Evolutionary conservation across 2,888 invertebrate species (phyloP), one percentile per base, ranked within the genome.

Genomic region (Phasia obesa): DNA sequence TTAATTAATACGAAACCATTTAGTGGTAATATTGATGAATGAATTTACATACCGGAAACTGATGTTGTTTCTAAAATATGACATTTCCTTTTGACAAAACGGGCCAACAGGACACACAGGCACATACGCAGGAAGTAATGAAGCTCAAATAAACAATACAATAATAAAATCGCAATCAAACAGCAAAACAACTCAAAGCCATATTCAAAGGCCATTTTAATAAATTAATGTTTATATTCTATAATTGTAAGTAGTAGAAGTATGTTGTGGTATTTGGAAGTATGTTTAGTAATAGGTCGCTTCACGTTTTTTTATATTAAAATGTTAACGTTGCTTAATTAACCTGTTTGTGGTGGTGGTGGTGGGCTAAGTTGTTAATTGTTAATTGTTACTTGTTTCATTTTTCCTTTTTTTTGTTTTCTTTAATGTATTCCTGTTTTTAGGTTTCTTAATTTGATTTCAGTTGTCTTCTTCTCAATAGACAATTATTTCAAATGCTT

Each of bases 111-210:
- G 59, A 95, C 93, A 85, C 94, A 94, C 86, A 95, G 91, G 86
- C 94, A 92, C 89, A 95, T 94, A 87, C 96, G 93, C 84, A 94
- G 88, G 88, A 96, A 94, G 90, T 96, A 96, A 90, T 95, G 95
- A 53, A 96, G 91, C 90, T 96, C 96, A 87, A 94, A 92, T 74
- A 94, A 89, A 64, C 93, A 91, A 88, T 95, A 94, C 7, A 95
- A 88, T 35, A 94, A 86, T 78, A 94, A 86, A 38, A 91, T 78
- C 60, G 84, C 84, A 78, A 87, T 85, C 75, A 91, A 87, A 84
- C 87, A 88, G 86, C 89, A 86, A 71, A 89, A 87, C 44, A 88
- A 84, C 78, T 88, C 86, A 84, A 88, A 90, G 86, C 91, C 74
- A 67, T 71, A 60, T 49, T 71, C 83, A 23, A 38, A 53, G n/a